These are phyloP conservation scores for Ephestia elutella DNA, from an alignment of 1,140 invertebrate genomes.

Conservation along the genomic window DNA sequence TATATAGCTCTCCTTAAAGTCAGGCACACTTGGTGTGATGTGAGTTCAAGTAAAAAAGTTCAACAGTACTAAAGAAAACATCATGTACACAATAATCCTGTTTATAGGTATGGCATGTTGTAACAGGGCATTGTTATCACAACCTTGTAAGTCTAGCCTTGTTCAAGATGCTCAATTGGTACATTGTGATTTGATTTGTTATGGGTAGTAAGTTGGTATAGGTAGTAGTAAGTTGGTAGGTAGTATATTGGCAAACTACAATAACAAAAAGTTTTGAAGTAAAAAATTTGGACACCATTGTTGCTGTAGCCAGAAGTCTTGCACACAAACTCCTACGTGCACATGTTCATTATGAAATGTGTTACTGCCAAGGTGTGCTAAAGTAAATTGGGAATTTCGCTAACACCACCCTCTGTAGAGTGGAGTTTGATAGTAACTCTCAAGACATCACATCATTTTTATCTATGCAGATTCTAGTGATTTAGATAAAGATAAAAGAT, in stretches of 20 bases:
- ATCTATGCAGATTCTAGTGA: no score
- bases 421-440: slow-evolving; percentile 63
- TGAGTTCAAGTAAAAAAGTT: no score
- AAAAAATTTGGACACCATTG: no score
- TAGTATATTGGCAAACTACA: no score
- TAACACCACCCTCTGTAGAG: slow-evolving; percentile 48
- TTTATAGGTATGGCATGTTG: not conserved
- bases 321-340: slow-evolving; percentile 51
- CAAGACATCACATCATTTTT: slow-evolving; percentile 26
- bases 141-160: not conserved
- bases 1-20: no score
- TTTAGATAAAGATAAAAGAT: no score
- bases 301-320: no score
- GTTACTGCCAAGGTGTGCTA: slow-evolving; percentile 48
- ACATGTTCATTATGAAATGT: slow-evolving; percentile 35
- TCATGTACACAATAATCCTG: no score
- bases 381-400: slow-evolving; percentile 49
- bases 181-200: not conserved
- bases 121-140: not conserved
- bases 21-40: no score
- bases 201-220: not conserved
- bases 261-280: no score
- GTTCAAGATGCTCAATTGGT: slow-evolving; percentile 1
- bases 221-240: no score
- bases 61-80: no score